A percentile compares a stretch with the other conserved stretches of the same genome.
phyloP scores from a whole-genome alignment of 2,888 invertebrate genomes.

The Cerceris ruficornis region DNA sequence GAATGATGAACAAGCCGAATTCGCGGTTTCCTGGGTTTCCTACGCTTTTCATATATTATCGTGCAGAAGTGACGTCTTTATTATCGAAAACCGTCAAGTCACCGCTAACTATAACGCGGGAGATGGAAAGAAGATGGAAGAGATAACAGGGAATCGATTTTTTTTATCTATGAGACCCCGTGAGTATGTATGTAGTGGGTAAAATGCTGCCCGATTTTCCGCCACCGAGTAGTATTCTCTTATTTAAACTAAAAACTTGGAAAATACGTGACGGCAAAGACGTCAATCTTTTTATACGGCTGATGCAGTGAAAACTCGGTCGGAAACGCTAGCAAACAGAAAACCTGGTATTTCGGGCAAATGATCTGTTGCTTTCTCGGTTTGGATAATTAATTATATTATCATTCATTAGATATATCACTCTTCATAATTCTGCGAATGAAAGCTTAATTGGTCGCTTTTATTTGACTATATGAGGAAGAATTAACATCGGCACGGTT shows the following conservation, averaged over 20 bases:
- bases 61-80: conserved; percentile 27
- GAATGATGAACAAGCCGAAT: background rate
- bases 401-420: no score
- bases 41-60: conserved; percentile 22
- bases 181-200: background rate
- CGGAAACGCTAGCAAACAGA: no score
- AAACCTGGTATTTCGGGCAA: no score
- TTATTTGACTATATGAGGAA: no score
- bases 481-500: no score
- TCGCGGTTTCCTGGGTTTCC: background rate
- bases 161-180: conserved; percentile 29
- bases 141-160: conserved; percentile 35
- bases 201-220: conserved; percentile 18
- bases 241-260: background rate
- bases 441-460: no score
- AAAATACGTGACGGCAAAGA: background rate
- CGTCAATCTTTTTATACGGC: background rate
- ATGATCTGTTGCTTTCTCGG: no score
- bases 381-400: no score
- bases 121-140: conserved; percentile 37
- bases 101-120: conserved; percentile 12
- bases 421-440: no score
- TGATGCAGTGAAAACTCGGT: no score
- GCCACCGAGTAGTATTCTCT: conserved; percentile 1
- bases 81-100: conserved; percentile 45